These are phyloP conservation scores for Torymus tubicola DNA, from an alignment of 2,888 invertebrate species.

Conservation along the genomic window DNA sequence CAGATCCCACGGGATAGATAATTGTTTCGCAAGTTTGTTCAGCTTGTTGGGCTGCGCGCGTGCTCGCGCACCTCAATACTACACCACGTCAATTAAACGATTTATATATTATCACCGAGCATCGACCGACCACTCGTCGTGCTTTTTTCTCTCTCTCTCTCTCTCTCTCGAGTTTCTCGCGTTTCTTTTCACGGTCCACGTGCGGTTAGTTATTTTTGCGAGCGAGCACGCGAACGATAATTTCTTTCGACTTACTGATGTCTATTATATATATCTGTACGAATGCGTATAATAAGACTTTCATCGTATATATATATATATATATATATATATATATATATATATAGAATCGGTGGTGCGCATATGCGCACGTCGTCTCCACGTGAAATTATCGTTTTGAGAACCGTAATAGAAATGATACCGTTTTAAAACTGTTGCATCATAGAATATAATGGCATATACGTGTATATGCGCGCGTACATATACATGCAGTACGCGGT, in stretches of 20 bases:
- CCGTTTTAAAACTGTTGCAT: constrained; percentile 40
- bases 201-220: constrained; percentile 1
- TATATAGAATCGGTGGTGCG: too few relatives aligned
- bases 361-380: background rate
- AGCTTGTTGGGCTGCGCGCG: constrained; percentile 17
- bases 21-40: constrained; percentile 48
- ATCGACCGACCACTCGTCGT: constrained; percentile 3
- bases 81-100: constrained; percentile 31
- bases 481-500: background rate
- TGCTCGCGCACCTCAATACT: background rate
- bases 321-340: too few relatives aligned
- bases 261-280: too few relatives aligned
- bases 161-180: background rate
- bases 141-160: background rate
- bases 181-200: constrained; percentile 41
- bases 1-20: constrained; percentile 24
- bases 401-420: constrained; percentile 31
- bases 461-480: background rate
- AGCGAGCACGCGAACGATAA: background rate
- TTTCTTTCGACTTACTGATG: background rate
- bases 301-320: too few relatives aligned
- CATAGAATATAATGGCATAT: constrained; percentile 13
- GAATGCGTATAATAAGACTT: background rate
- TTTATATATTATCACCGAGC: constrained; percentile 38
- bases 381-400: constrained; percentile 36